phyloP scores from a whole-genome alignment of 2,797 vertebrate species.

The Cottoperca gobio region DNA sequence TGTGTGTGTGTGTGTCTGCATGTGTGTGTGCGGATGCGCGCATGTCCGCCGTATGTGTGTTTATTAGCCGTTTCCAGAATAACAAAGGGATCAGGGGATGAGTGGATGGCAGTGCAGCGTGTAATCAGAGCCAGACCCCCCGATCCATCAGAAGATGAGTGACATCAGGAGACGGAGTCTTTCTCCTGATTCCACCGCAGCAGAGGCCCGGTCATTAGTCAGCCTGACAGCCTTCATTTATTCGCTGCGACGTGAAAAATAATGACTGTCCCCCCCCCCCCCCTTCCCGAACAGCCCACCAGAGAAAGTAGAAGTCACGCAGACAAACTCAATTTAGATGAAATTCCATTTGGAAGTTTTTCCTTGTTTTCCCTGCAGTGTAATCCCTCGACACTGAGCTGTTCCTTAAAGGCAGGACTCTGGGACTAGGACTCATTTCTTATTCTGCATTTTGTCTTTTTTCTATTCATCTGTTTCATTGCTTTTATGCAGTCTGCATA shows the following conservation, averaged over 20 bases:
- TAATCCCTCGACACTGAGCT: conserved; percentile 33
- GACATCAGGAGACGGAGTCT: conserved; percentile 59
- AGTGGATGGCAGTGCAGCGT: conserved; percentile 66
- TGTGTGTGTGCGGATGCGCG: conserved; percentile 12
- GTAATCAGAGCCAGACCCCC: conserved; percentile 79
- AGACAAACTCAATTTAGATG: conserved; percentile 59
- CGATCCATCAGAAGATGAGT: conserved; percentile 67
- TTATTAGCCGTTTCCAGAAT: conserved; percentile 67
- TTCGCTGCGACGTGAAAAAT: conserved; percentile 63
- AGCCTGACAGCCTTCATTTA: conserved; percentile 74
- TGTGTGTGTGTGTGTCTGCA: background rate
- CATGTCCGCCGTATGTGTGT: conserved; percentile 35
- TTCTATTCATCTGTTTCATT: no score
- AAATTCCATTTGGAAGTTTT: conserved; percentile 10
- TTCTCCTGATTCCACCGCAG: conserved; percentile 75
- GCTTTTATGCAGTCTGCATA: no score
- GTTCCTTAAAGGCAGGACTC: conserved; percentile 20
- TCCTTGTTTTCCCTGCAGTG: conserved; percentile 41
- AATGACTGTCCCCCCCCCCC: conserved; percentile 58
- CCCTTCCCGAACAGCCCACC: conserved; percentile 27
- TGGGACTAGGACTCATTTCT: conserved; percentile 28
- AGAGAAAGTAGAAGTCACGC: conserved; percentile 46
- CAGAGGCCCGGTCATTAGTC: conserved; percentile 72
- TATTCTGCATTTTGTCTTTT: background rate
- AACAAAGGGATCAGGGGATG: conserved; percentile 64